Conservation (phyloP, 1,140 invertebrate genomes). For the Formica exsecta region DNA sequence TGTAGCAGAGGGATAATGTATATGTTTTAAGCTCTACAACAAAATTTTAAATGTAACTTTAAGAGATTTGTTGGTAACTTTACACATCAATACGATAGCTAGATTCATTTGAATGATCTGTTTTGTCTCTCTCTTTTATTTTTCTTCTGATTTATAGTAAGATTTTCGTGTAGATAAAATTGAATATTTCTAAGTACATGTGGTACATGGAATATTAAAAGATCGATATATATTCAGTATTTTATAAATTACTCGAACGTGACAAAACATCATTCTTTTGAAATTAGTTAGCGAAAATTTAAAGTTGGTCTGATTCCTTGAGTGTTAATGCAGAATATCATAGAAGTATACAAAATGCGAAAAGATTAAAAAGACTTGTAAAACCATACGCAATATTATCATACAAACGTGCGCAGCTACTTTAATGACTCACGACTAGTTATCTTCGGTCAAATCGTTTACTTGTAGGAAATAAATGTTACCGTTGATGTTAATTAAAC, state of each 20-base stretch:
- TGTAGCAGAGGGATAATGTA: conserved; percentile 9
- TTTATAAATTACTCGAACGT: neutral
- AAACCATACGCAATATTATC: neutral
- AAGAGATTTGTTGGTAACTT: conserved; percentile 17
- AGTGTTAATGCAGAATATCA: neutral
- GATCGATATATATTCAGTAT: too few relatives aligned
- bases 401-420: neutral
- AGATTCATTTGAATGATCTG: neutral
- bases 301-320: neutral
- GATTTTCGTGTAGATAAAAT: too few relatives aligned
- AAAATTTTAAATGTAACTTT: neutral
- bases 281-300: neutral
- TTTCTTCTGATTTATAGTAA: neutral
- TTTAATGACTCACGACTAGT: neutral
- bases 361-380: neutral
- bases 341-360: neutral
- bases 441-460: conserved; percentile 15
- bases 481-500: conserved; percentile 40
- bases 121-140: neutral
- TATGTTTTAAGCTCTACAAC: neutral
- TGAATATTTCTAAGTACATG: too few relatives aligned
- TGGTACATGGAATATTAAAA: too few relatives aligned
- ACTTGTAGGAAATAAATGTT: conserved; percentile 39
- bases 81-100: neutral
- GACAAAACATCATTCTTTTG: neutral